Percentiles rank a stretch among this genome's conserved stretches.
Evolutionary conservation across 2,797 vertebrate genomes (phyloP).

Genomic region (Pelodytes ibericus): DNA sequence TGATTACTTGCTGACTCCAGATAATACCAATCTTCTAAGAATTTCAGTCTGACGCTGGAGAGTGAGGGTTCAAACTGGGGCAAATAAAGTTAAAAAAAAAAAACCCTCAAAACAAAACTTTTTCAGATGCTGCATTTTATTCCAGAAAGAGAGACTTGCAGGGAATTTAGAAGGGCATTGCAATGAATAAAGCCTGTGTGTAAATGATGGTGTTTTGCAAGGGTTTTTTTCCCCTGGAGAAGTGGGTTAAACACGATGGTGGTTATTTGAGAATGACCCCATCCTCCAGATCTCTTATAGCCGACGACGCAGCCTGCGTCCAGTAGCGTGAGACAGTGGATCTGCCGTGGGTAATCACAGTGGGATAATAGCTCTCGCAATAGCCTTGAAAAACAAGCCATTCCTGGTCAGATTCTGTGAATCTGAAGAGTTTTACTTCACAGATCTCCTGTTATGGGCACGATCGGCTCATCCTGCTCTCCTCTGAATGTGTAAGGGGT

Average conservation of each 20-base stretch:
- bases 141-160: too few relatives aligned
- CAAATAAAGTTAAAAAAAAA: background rate
- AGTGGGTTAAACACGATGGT: background rate
- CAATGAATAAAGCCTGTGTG: too few relatives aligned
- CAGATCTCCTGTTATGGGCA: conserved; percentile 42
- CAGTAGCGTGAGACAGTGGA: conserved; percentile 24
- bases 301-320: conserved; percentile 35
- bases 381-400: conserved; percentile 37
- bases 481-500: too few relatives aligned
- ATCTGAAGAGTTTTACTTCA: conserved; percentile 18
- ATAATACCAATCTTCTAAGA: too few relatives aligned
- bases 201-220: too few relatives aligned
- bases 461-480: background rate
- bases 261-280: conserved; percentile 37
- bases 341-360: conserved; percentile 46
- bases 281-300: conserved; percentile 31
- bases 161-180: too few relatives aligned
- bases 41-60: too few relatives aligned
- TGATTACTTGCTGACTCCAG: too few relatives aligned
- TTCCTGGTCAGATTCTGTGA: conserved; percentile 47
- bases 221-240: too few relatives aligned
- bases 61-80: background rate
- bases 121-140: too few relatives aligned
- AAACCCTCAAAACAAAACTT: too few relatives aligned
- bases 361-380: conserved; percentile 46